Base-by-base conservation (phyloP, 2,888 invertebrate species). In the Schrankia costaestrigalis region DNA sequence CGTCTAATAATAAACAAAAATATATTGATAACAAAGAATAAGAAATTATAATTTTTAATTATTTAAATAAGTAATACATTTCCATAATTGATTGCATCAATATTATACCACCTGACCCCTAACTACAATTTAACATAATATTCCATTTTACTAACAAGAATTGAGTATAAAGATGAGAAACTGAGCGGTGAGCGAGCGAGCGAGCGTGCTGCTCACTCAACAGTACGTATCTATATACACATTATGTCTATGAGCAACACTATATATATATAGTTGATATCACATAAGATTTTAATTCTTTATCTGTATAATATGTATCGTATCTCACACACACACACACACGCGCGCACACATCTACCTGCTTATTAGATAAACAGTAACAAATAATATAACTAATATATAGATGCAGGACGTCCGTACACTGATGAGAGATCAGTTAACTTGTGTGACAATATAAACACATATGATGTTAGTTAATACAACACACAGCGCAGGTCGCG, bases 21-120 rank as follows among this genome's bases (percentile, higher is more conserved):
- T 26, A 32, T 35, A 30, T 42, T 35, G 14, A 44, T 38, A 42
- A 36, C 26, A 46, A 21, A 19, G 32, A 12, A 39, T 40, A n/a
- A 38, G 31, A 32, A 47, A 40, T 43, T 31, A 45, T 33, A 35
- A 28, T 33, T 46, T 41, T n/a, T 31, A 31, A 42, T 40, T 35
- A 44, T 31, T 35, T n/a, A n/a, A n/a, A n/a, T n/a, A 39, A 53
- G 47, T 44, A 47, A 45, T 41, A 47, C 22, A 33, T 39, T 45
- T 39, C 35, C 35, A 51, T 30, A 47, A 43, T 34, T 11, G 33
- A 33, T 51, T 33, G 18, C 41, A 41, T 41, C 26, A 31, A 45
- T 52, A n/a, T n/a, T n/a, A n/a, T n/a, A 57, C 41, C 37, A 35
- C 46, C 14, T 15, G 35, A n/a, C 31, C 36, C 22, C 33, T 43